Percentiles rank a stretch among this genome's conserved stretches.
phyloP scores from a whole-genome alignment of 2,113 vertebrate species.

The Picathartes gymnocephalus region DNA sequence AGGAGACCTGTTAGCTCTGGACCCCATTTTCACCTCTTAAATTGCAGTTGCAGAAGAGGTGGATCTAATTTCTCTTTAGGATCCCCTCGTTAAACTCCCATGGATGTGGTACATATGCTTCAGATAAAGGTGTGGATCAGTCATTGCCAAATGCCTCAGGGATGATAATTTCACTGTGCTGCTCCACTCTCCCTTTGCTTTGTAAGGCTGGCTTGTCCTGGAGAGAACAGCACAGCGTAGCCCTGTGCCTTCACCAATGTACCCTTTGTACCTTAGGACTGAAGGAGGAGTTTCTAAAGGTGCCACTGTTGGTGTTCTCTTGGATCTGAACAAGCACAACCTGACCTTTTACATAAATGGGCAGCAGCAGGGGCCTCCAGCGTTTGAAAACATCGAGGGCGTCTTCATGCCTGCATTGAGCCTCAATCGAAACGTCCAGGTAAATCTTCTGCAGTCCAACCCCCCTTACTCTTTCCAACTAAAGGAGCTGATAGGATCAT shows the following conservation, averaged over 20 bases:
- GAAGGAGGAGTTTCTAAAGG: conserved; percentile 94
- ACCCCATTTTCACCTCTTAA: not conserved
- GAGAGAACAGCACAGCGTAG: not conserved
- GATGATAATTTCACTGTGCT: not conserved
- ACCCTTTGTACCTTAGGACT: conserved; percentile 73
- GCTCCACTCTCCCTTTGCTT: not conserved
- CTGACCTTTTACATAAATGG: conserved; percentile 96
- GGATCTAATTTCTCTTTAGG: not conserved
- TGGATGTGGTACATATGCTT: not conserved
- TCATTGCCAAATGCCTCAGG: not conserved
- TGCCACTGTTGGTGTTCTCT: conserved; percentile 87
- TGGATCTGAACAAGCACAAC: conserved; percentile 90
- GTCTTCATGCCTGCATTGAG: conserved; percentile 96
- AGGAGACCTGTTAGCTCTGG: not conserved
- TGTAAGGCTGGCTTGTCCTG: not conserved
- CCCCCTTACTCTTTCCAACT: not conserved
- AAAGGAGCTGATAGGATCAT: not conserved
- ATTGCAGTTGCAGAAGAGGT: not conserved
- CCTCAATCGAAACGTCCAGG: conserved; percentile 98
- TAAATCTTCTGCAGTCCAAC: conserved; percentile 27
- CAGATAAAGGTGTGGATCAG: not conserved
- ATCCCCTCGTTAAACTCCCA: not conserved
- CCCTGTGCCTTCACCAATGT: not conserved
- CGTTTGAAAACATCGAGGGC: conserved; percentile 91
- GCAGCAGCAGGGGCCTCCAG: conserved; percentile 92